Percentiles rank a stretch among this genome's conserved stretches.
phyloP scores from a whole-genome alignment of 2,888 invertebrate species.

The Lasioglossum lativentre region DNA sequence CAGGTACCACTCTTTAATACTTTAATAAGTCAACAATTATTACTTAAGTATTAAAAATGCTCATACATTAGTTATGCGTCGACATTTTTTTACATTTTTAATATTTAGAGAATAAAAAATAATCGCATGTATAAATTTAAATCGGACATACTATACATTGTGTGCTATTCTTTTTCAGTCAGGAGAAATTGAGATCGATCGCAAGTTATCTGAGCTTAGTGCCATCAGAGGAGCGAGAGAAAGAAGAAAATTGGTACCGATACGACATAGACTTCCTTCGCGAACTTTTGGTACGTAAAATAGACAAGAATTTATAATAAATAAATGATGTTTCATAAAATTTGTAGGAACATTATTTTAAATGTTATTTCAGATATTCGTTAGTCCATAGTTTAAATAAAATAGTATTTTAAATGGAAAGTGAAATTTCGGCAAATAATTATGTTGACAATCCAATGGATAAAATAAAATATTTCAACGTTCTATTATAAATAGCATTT shows the following conservation, averaged over 20 bases:
- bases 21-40: not conserved
- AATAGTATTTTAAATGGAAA: not conserved
- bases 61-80: no score
- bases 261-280: constrained; percentile 93
- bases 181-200: constrained; percentile 92
- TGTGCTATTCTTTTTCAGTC: constrained; percentile 84
- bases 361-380: not conserved
- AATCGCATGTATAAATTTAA: not conserved
- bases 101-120: no score
- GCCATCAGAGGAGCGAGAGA: constrained; percentile 90
- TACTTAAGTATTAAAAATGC: not conserved
- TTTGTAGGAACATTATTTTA: not conserved
- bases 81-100: no score
- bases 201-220: constrained; percentile 95
- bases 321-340: not conserved
- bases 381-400: not conserved
- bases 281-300: constrained; percentile 90
- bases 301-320: not conserved
- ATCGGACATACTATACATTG: not conserved
- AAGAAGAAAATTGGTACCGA: constrained; percentile 90
- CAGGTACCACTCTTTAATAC: constrained; percentile 84
- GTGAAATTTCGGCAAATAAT: no score
- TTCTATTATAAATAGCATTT: not conserved
- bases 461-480: not conserved
- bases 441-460: not conserved